A percentile compares a stretch with the other conserved stretches of the same genome.
phyloP scores from a whole-genome alignment of 1,140 invertebrate species.

The Sarcophaga peregrina region DNA sequence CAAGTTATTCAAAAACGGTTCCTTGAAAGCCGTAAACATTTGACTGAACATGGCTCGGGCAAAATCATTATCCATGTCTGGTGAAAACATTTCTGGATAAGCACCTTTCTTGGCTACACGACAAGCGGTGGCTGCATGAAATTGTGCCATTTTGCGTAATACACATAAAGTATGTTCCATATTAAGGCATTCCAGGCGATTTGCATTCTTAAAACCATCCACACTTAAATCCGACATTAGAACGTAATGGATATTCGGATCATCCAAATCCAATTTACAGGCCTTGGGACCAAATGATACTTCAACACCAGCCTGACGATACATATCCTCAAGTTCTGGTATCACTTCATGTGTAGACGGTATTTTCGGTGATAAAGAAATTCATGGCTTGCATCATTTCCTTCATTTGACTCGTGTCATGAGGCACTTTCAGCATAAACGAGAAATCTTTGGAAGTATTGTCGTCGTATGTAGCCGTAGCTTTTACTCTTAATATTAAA shows the following conservation, averaged over 20 bases:
- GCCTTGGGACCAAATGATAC: slow-evolving; percentile 52
- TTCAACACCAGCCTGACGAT: slow-evolving; percentile 52
- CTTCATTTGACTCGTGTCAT: slow-evolving; percentile 52
- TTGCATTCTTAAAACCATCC: slow-evolving; percentile 69
- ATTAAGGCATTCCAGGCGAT: slow-evolving; percentile 69
- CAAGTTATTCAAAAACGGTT: slow-evolving; percentile 51
- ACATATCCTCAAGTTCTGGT: slow-evolving; percentile 54
- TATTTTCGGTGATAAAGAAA: slow-evolving; percentile 55
- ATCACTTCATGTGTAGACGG: slow-evolving; percentile 53
- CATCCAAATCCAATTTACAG: slow-evolving; percentile 48
- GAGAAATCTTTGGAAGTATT: slow-evolving; percentile 49
- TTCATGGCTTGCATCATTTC: slow-evolving; percentile 52
- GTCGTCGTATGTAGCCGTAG: slow-evolving; percentile 56
- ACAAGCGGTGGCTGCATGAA: slow-evolving; percentile 67
- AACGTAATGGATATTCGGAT: slow-evolving; percentile 54
- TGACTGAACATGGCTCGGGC: slow-evolving; percentile 45
- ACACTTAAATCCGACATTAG: slow-evolving; percentile 68
- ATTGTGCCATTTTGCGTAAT: slow-evolving; percentile 69
- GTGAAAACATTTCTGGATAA: slow-evolving; percentile 44
- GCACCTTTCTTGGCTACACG: slow-evolving; percentile 48
- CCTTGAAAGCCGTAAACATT: slow-evolving; percentile 47
- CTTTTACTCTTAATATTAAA: slow-evolving; percentile 53
- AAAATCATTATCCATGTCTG: slow-evolving; percentile 14
- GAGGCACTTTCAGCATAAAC: slow-evolving; percentile 59
- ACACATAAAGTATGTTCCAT: slow-evolving; percentile 67